Evolutionary conservation across 2,113 vertebrate species (phyloP).

Genomic region (Hiodon tergisus): DNA sequence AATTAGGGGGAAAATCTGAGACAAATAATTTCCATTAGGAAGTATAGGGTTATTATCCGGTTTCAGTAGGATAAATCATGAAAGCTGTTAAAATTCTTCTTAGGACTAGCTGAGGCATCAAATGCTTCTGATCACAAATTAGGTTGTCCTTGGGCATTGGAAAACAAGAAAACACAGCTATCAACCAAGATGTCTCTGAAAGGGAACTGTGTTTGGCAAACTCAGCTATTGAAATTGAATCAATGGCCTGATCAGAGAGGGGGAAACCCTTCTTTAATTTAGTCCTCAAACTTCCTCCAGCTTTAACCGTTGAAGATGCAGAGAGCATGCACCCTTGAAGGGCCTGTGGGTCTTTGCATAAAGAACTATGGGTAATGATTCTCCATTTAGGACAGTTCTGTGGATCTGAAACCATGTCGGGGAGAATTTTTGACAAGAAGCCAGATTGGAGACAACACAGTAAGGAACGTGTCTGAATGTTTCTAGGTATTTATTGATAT

Average conservation of each 20-base stretch:
- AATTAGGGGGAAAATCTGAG: too few relatives aligned
- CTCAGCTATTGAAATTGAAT: constrained; percentile 11
- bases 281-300: constrained; percentile 13
- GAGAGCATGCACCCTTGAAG: constrained; percentile 22
- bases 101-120: background rate
- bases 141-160: background rate
- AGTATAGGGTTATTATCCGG: background rate
- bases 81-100: background rate
- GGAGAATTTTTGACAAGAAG: background rate
- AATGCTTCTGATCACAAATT: background rate
- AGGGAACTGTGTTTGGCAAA: background rate
- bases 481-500: constrained; percentile 31
- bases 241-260: constrained; percentile 12
- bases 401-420: background rate
- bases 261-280: constrained; percentile 15
- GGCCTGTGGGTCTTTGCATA: constrained; percentile 17
- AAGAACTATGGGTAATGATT: constrained; percentile 27
- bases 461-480: constrained; percentile 34
- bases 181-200: background rate
- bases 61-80: background rate
- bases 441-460: constrained; percentile 25
- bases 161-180: background rate
- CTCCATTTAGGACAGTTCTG: constrained; percentile 12
- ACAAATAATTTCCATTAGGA: background rate
- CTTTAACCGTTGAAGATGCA: constrained; percentile 20